Percentiles rank a stretch among this genome's conserved stretches.
Conservation (phyloP, 2,113 vertebrate genomes). For the Tangachromis dhanisi region DNA sequence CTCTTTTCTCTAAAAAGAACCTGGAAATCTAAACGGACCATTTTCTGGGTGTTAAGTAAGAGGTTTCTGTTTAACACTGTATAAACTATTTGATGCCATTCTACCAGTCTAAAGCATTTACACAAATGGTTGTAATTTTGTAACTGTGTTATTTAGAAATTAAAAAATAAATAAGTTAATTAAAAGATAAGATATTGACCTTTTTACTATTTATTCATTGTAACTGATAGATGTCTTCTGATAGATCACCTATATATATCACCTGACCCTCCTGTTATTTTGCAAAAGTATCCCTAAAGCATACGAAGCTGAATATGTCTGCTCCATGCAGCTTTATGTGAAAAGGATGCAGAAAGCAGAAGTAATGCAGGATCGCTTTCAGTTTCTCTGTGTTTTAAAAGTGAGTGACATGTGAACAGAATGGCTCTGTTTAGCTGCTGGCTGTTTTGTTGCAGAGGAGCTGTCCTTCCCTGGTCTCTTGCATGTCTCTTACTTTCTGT, state of each 20-base stretch:
- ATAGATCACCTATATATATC: background rate
- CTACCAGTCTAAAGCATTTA: background rate
- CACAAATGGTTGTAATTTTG: background rate
- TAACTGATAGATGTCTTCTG: background rate
- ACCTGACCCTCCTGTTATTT: background rate
- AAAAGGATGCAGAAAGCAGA: background rate
- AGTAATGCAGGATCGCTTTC: background rate
- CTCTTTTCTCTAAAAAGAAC: background rate
- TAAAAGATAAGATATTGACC: background rate
- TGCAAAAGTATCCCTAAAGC: background rate
- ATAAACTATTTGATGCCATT: background rate
- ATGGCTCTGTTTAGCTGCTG: background rate
- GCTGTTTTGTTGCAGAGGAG: background rate
- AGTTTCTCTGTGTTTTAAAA: background rate
- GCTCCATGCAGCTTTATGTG: background rate
- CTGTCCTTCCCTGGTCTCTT: background rate
- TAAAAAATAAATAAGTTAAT: background rate
- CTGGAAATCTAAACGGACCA: background rate
- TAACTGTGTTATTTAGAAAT: background rate
- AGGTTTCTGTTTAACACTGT: background rate
- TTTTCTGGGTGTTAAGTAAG: background rate
- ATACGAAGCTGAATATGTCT: background rate
- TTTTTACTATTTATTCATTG: background rate
- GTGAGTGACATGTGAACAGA: background rate
- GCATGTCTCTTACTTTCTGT: background rate